Conservation (phyloP, 2,113 vertebrate genomes). For the Limnothrissa miodon region DNA sequence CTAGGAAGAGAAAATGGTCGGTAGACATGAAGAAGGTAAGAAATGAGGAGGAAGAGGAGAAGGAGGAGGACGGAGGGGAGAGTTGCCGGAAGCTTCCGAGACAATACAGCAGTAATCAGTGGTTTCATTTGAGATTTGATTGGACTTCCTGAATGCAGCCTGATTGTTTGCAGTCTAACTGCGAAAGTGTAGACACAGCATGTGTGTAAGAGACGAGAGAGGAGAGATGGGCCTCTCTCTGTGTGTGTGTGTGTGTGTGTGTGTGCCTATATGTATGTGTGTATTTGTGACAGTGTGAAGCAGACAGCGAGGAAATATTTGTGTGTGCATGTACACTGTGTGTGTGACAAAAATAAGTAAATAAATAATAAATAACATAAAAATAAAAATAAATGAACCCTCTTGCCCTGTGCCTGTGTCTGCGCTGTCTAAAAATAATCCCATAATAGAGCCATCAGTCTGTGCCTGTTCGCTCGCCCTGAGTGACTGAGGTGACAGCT, state of each 20-base stretch:
- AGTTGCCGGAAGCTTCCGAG: neutral
- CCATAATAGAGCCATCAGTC: slow-evolving; percentile 29
- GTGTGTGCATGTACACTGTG: neutral
- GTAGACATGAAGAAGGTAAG: too few species aligned
- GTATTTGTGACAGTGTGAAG: neutral
- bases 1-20: too few species aligned
- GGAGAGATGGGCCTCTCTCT: neutral
- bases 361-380: too few species aligned
- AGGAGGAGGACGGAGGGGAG: slow-evolving; percentile 16
- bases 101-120: slow-evolving; percentile 24
- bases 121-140: slow-evolving; percentile 36
- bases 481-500: slow-evolving; percentile 36
- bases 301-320: neutral
- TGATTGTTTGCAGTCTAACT: slow-evolving; percentile 40
- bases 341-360: neutral
- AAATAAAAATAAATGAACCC: neutral
- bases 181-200: neutral
- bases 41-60: neutral
- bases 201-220: neutral
- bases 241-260: neutral
- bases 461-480: slow-evolving; percentile 29
- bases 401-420: slow-evolving; percentile 14
- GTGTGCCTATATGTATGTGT: slow-evolving; percentile 4
- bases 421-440: slow-evolving; percentile 29
- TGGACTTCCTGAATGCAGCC: slow-evolving; percentile 34